Conservation (phyloP, 2,113 vertebrate genomes). For the Saccopteryx leptura region DNA sequence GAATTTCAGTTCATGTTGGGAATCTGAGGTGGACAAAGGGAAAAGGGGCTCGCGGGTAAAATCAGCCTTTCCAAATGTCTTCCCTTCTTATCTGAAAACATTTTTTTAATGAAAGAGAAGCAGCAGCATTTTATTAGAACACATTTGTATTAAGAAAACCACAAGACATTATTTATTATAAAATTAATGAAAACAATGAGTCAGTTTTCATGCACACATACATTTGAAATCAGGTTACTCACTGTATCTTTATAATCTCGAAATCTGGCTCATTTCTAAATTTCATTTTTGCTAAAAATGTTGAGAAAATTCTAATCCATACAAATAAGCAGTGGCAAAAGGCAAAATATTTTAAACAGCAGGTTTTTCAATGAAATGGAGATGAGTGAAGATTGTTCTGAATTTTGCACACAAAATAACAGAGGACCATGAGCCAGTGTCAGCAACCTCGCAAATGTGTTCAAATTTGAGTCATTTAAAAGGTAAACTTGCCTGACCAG, state of each 20-base stretch:
- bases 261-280: slow-evolving; percentile 21
- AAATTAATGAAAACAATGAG: neutral
- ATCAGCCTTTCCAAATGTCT: neutral
- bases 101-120: neutral
- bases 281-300: slow-evolving; percentile 16
- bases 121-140: slow-evolving; percentile 2
- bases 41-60: neutral
- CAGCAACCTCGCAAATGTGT: neutral
- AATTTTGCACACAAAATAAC: slow-evolving; percentile 36
- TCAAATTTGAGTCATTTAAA: slow-evolving; percentile 26
- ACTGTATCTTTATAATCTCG: neutral
- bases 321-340: neutral
- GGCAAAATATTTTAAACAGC: neutral
- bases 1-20: neutral
- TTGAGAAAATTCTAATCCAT: neutral
- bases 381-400: neutral
- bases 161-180: neutral
- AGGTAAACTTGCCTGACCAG: neutral
- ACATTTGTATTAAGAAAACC: neutral
- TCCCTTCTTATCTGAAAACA: neutral
- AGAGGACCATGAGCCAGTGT: neutral
- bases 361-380: slow-evolving; percentile 3
- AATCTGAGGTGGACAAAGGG: neutral
- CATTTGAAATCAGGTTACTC: neutral
- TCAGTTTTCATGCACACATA: neutral